A percentile compares a stretch with the other conserved stretches of the same genome.
Conservation (phyloP, 2,113 vertebrate genomes). For the Nymphicus hollandicus region DNA sequence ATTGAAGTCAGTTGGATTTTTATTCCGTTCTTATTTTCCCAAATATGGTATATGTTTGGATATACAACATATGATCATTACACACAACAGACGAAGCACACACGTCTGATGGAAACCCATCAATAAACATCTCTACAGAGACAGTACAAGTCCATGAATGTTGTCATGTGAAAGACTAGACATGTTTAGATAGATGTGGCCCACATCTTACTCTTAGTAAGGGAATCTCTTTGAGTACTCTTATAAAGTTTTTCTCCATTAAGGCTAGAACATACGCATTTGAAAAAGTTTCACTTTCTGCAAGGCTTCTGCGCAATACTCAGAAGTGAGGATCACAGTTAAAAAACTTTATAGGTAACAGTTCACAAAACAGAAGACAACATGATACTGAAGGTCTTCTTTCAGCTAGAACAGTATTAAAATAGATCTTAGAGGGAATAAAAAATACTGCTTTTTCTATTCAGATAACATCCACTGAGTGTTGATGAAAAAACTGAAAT, state of each 20-base stretch:
- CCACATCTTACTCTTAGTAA: not conserved
- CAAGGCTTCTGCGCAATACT: not conserved
- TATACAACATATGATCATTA: not conserved
- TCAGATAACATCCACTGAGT: not conserved
- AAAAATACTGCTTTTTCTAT: not conserved
- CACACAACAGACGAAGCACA: not conserved
- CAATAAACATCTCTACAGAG: not conserved
- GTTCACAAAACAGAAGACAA: not conserved
- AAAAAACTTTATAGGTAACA: not conserved
- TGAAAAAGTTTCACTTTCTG: not conserved
- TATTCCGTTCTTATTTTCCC: not conserved
- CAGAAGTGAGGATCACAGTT: not conserved
- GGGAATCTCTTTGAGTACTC: not conserved
- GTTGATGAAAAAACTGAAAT: not conserved
- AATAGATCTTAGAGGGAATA: not conserved
- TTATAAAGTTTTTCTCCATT: not conserved
- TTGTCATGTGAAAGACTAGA: not conserved
- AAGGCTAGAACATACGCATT: not conserved
- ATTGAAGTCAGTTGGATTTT: not conserved
- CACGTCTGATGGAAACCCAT: not conserved
- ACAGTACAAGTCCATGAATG: not conserved
- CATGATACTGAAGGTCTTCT: not conserved
- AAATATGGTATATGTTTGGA: not conserved
- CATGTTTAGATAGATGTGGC: not conserved
- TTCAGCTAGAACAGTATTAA: not conserved